phyloP scores from a whole-genome alignment of 2,113 vertebrate genomes.

The Pedionomus torquatus region DNA sequence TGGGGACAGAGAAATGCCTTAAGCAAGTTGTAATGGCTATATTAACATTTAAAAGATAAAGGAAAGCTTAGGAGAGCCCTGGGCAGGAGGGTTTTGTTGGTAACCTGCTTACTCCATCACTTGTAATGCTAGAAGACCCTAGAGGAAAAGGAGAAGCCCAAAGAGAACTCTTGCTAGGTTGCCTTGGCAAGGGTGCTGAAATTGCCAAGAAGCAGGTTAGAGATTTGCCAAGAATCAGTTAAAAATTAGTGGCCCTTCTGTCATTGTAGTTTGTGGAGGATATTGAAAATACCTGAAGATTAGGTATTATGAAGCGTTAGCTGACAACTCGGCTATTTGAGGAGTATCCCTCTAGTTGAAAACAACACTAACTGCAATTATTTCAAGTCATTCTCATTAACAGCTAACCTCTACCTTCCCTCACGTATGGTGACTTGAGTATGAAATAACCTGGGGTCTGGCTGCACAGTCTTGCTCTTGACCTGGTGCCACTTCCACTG shows the following conservation, averaged over 20 bases:
- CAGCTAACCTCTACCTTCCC: background rate
- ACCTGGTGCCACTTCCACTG: background rate
- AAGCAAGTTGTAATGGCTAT: background rate
- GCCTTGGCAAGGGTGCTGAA: background rate
- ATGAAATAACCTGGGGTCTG: background rate
- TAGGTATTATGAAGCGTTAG: background rate
- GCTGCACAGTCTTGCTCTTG: background rate
- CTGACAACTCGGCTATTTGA: background rate
- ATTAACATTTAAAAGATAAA: background rate
- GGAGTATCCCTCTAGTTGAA: background rate
- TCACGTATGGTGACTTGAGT: background rate
- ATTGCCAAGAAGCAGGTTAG: background rate
- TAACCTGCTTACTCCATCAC: background rate
- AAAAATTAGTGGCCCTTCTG: background rate
- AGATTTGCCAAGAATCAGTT: background rate
- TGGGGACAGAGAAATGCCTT: background rate
- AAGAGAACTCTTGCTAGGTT: background rate
- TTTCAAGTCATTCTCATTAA: background rate
- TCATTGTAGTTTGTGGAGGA: background rate
- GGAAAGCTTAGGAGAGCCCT: background rate
- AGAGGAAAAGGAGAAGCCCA: background rate
- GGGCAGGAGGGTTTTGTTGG: background rate
- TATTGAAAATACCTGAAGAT: background rate
- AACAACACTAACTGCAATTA: background rate
- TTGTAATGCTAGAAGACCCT: background rate